Conservation (phyloP, 1,140 invertebrate species). For the Plectrocnemia conspersa region DNA sequence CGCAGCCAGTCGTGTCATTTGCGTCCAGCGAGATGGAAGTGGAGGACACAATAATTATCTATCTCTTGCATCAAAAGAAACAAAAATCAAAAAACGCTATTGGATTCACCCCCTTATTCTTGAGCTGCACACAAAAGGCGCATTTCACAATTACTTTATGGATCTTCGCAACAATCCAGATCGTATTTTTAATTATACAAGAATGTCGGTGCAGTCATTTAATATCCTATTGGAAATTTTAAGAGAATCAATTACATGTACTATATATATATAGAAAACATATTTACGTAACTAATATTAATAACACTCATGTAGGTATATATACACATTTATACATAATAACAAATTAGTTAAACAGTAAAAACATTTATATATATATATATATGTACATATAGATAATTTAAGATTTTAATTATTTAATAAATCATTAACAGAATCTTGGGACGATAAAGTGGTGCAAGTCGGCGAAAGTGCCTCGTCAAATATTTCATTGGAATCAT, state of each 20-base stretch:
- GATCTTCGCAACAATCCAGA: slow-evolving; percentile 17
- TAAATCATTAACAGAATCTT: no score
- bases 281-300: no score
- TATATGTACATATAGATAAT: no score
- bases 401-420: no score
- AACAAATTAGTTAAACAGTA: no score
- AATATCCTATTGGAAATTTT: slow-evolving; percentile 15
- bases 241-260: slow-evolving; percentile 14
- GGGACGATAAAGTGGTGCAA: slow-evolving; percentile 6
- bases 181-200: slow-evolving; percentile 20
- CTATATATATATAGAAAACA: no score
- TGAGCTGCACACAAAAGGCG: slow-evolving; percentile 18
- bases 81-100: slow-evolving; percentile 15
- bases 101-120: slow-evolving; percentile 14
- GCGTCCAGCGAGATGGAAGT: slow-evolving; percentile 2
- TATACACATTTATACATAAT: no score
- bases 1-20: slow-evolving; percentile 10
- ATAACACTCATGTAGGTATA: no score
- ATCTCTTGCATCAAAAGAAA: slow-evolving; percentile 16
- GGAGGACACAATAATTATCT: slow-evolving; percentile 12
- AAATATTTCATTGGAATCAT: background rate
- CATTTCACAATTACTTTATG: slow-evolving; percentile 18
- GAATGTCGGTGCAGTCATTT: slow-evolving; percentile 18
- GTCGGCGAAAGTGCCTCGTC: slow-evolving; percentile 6
- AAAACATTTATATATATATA: no score